These are phyloP conservation scores for Tryphoninae sp. DNA, from an alignment of 2,888 invertebrate genomes.

Conservation along the genomic window DNA sequence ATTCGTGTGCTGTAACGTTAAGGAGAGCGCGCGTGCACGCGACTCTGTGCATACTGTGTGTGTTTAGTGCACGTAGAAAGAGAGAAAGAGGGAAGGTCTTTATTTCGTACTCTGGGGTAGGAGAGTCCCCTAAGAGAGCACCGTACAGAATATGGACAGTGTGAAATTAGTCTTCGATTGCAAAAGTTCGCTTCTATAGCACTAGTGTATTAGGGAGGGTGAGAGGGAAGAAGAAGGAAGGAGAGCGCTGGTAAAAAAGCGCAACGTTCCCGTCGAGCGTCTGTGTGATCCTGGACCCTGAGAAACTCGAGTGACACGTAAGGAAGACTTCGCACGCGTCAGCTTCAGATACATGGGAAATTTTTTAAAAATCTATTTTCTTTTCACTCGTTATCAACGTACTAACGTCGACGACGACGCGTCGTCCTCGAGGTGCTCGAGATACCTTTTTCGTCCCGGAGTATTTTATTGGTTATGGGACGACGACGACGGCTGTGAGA, in stretches of 20 bases:
- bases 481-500: constrained; percentile 59
- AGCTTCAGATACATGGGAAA: constrained; percentile 13
- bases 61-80: constrained; percentile 44
- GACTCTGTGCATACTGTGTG: constrained; percentile 49
- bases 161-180: background rate
- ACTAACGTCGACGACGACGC: constrained; percentile 7
- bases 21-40: constrained; percentile 47
- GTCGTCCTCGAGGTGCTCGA: constrained; percentile 1
- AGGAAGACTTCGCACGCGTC: constrained; percentile 53
- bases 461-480: constrained; percentile 68
- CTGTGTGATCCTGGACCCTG: constrained; percentile 61
- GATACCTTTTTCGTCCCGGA: constrained; percentile 31
- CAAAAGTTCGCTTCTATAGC: constrained; percentile 2
- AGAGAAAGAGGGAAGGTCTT: constrained; percentile 27
- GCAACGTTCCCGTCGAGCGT: constrained; percentile 48
- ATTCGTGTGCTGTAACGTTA: constrained; percentile 20
- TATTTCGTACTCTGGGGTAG: background rate
- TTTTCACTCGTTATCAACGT: background rate
- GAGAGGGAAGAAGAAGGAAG: constrained; percentile 35
- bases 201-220: constrained; percentile 57
- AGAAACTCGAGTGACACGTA: constrained; percentile 56
- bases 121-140: background rate
- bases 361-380: background rate
- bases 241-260: constrained; percentile 52
- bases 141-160: background rate